Base-by-base conservation (phyloP, 1,140 invertebrate species). In the Cotesia chilonis region DNA sequence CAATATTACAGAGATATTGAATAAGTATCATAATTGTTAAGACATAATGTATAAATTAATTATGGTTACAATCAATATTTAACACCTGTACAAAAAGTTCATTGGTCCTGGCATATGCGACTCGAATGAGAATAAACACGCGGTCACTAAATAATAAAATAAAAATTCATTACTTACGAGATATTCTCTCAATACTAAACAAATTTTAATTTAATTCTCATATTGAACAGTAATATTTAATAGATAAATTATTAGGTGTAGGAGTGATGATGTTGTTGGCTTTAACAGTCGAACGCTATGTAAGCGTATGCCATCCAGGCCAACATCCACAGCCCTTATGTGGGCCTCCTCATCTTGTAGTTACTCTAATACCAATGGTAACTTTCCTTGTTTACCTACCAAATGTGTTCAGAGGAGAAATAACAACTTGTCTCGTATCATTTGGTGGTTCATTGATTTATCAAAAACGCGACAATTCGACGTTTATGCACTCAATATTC, bases 191-290 rank as follows among this genome's bases (percentile, higher is more conserved):
- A 28, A 28, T 28, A 28, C 28, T 28, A 28, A 28, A 28, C 28
- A 28, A 28, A 28, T 28, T 28, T 28, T 28, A 28, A 28, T 28
- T 28, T 28, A 28, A 28, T 28, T 28, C 28, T 28, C 1, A 3
- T 28, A 28, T 28, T 28, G 28, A 28, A 28, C 28, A 28, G 2
- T 1, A 28, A 28, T 28, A 28, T 47, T 47, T 47, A 5, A 6
- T 47, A 9, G 5, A 47, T 6, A 63, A 66, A 6, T 68, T 72
- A 77, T 9, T 77, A 92, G 92, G 92, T 17, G 88, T 92, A 2
- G 91, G 93, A 10, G 93, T 94, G 0, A 90, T 95, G 85, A 93
- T 93, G 91, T 89, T 95, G 4, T 88, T 94, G 37, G 93, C 92
- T 10, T 88, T 95, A 74, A 95, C 93, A 9, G 87, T 94, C 14